phyloP scores from a whole-genome alignment of 1,140 invertebrate genomes.

The Phocides pigmalion region DNA sequence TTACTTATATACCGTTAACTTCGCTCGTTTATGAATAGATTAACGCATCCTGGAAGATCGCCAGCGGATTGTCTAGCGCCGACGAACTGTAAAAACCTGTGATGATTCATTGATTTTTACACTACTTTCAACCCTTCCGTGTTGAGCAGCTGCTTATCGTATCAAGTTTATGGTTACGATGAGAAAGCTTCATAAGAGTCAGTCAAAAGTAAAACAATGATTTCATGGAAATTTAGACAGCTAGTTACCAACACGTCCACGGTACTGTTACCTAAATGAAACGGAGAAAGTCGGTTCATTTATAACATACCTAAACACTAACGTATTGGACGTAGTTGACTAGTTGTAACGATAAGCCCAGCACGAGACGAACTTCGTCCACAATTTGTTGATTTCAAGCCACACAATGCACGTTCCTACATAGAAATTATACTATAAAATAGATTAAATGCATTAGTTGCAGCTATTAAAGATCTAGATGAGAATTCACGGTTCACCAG shows the following conservation, averaged over 20 bases:
- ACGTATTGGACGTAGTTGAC: neutral
- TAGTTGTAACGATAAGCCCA: conserved; percentile 1
- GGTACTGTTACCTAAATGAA: conserved; percentile 24
- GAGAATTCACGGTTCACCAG: neutral
- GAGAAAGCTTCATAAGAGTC: neutral
- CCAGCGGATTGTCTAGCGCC: neutral
- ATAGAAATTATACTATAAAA: conserved; percentile 13
- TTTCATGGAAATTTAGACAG: conserved; percentile 15
- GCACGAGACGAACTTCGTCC: neutral
- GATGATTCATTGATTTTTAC: conserved; percentile 28
- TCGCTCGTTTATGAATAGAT: conserved; percentile 4
- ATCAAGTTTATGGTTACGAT: neutral
- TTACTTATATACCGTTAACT: conserved; percentile 1
- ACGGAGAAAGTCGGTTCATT: conserved; percentile 22
- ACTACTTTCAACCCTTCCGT: conserved; percentile 2
- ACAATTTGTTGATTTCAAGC: neutral
- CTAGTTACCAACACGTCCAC: conserved; percentile 4
- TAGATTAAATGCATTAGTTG: neutral
- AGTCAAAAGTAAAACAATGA: conserved; percentile 9
- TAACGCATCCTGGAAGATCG: conserved; percentile 1
- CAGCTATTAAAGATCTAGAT: too few species aligned
- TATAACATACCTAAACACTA: conserved; percentile 19
- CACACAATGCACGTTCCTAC: neutral
- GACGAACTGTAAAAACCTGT: conserved; percentile 11
- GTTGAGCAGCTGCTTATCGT: conserved; percentile 16